phyloP scores from a whole-genome alignment of 1,140 invertebrate species.

The Delia radicum region DNA sequence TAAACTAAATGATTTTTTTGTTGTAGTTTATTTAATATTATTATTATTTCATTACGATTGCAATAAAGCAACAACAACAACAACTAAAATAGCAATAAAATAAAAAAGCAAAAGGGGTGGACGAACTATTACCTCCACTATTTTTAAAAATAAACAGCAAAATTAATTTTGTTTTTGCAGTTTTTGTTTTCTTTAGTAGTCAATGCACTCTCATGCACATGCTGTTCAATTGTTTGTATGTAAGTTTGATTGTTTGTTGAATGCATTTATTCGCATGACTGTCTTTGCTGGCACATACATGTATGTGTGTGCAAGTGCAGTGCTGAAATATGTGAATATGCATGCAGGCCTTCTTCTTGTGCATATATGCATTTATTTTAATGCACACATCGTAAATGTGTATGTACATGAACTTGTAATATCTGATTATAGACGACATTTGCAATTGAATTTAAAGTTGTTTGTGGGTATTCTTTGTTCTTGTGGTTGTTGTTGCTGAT shows the following conservation, averaged over 20 bases:
- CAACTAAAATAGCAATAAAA: background rate
- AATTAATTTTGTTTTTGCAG: background rate
- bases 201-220: background rate
- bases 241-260: background rate
- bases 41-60: too few species aligned
- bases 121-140: background rate
- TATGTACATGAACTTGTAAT: background rate
- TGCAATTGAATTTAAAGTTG: constrained; percentile 15
- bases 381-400: background rate
- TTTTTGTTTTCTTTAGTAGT: background rate
- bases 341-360: background rate
- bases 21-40: too few species aligned
- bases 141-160: background rate
- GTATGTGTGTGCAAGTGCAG: background rate
- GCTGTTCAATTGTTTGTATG: background rate
- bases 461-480: background rate
- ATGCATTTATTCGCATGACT: background rate
- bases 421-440: constrained; percentile 5
- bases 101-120: too few species aligned
- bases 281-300: background rate
- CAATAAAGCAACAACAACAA: background rate
- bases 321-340: background rate
- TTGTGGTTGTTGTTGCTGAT: background rate
- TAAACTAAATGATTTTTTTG: too few species aligned
- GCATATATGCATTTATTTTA: background rate